Conservation (phyloP, 2,888 invertebrate genomes). For the Rugalucina vietnamica region DNA sequence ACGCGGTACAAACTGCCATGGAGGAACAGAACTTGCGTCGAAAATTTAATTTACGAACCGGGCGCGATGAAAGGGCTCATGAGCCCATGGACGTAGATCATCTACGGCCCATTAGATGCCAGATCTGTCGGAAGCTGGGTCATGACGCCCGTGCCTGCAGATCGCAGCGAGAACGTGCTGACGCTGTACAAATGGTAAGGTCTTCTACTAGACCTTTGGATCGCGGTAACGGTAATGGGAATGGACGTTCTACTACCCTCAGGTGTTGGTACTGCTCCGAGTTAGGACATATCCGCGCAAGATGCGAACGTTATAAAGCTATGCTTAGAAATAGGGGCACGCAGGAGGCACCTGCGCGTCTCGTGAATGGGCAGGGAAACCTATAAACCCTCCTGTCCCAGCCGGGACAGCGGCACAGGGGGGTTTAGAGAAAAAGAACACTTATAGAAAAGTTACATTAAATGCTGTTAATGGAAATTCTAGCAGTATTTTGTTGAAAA, state of each 20-base stretch:
- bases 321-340: not conserved
- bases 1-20: not conserved
- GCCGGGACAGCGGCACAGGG: not conserved
- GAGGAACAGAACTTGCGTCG: not conserved
- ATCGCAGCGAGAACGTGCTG: not conserved
- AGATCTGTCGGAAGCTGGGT: not conserved
- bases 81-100: conserved; percentile 4
- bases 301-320: not conserved
- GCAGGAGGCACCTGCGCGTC: not conserved
- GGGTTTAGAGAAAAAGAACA: not conserved
- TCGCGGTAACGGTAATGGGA: no score
- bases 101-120: not conserved
- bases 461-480: not conserved
- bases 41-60: not conserved
- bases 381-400: not conserved
- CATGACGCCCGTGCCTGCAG: not conserved
- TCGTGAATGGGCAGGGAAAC: not conserved
- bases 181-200: not conserved
- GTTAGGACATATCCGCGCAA: not conserved
- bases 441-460: not conserved
- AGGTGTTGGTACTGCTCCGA: not conserved
- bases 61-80: not conserved
- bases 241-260: no score
- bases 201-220: no score
- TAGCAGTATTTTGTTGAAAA: not conserved